phyloP scores from a whole-genome alignment of 1,140 invertebrate genomes.

The Bombus waltoni region DNA sequence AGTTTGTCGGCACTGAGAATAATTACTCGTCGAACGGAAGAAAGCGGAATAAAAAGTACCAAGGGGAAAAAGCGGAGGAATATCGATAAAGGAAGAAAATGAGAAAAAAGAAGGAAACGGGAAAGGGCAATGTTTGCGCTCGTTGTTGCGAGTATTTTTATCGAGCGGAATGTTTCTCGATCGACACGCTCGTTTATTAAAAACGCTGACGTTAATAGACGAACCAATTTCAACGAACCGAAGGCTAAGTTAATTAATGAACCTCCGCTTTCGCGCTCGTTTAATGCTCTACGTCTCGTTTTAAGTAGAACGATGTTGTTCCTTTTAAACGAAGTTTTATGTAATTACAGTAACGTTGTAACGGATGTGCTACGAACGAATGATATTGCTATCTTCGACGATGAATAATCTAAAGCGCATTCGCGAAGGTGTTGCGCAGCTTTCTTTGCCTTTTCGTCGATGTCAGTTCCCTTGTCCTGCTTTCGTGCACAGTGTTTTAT shows the following conservation, averaged over 20 bases:
- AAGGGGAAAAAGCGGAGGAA: not conserved
- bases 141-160: conserved; percentile 17
- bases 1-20: not conserved
- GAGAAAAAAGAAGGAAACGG: no score
- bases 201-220: not conserved
- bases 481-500: not conserved
- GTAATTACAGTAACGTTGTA: not conserved
- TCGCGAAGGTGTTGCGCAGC: not conserved
- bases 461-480: not conserved
- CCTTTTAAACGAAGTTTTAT: not conserved
- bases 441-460: not conserved
- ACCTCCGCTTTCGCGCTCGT: no score
- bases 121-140: not conserved
- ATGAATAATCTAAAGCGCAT: not conserved
- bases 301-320: not conserved
- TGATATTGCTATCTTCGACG: not conserved
- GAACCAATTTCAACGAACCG: not conserved
- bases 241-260: not conserved
- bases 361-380: not conserved
- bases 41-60: no score
- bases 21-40: conserved; percentile 22
- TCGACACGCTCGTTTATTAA: not conserved
- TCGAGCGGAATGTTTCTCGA: not conserved
- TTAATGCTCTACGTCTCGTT: not conserved
- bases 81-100: not conserved